A percentile compares a stretch with the other conserved stretches of the same genome.
phyloP scores from a whole-genome alignment of 2,797 vertebrate genomes.

The Balearica regulorum region DNA sequence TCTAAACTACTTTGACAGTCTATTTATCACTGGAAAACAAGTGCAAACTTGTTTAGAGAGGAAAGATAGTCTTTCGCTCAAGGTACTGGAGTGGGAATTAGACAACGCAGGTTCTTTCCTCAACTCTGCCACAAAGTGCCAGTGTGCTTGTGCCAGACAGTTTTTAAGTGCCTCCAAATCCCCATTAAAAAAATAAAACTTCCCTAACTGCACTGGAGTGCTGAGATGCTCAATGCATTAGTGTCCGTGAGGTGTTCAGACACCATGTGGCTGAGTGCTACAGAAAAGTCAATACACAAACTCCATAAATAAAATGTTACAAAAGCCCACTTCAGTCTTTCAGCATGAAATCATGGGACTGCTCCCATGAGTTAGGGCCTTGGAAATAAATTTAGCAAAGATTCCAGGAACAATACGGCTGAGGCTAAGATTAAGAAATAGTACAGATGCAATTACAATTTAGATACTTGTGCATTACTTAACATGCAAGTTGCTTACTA shows the following conservation, averaged over 20 bases:
- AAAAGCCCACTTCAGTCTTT: background rate
- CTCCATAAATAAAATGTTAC: conserved; percentile 39
- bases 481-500: background rate
- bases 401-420: background rate
- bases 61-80: background rate
- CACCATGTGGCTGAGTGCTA: background rate
- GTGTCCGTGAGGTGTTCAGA: background rate
- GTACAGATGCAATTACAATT: background rate
- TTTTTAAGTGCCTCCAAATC: background rate
- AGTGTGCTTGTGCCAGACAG: background rate
- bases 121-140: background rate
- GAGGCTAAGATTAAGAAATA: background rate
- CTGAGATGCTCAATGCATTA: background rate
- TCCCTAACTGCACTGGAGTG: background rate
- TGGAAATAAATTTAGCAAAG: conserved; percentile 20
- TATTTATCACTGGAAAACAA: conserved; percentile 40
- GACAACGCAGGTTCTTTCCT: background rate
- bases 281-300: conserved; percentile 27
- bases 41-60: background rate
- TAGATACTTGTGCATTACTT: background rate
- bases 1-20: conserved; percentile 25
- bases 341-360: background rate
- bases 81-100: background rate
- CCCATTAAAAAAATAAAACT: background rate
- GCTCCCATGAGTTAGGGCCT: background rate